phyloP scores from a whole-genome alignment of 2,888 invertebrate genomes.

The Ceratothoa steindachneri region DNA sequence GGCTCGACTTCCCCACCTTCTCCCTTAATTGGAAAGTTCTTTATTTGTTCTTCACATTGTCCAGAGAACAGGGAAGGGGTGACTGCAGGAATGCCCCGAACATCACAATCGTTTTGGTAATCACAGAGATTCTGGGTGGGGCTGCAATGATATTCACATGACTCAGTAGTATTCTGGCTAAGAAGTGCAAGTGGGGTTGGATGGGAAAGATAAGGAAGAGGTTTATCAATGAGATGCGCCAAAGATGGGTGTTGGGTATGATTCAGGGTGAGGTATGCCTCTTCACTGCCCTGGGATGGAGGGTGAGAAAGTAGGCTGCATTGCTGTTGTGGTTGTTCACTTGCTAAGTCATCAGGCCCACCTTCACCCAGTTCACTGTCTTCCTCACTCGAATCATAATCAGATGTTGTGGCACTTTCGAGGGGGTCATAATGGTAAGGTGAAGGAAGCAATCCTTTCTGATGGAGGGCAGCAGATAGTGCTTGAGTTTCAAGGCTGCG shows the following conservation, averaged over 20 bases:
- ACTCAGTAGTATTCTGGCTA: background rate
- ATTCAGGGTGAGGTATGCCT: background rate
- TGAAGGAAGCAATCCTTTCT: constrained; percentile 37
- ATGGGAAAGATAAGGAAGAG: background rate
- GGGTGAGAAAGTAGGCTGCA: background rate
- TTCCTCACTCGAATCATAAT: constrained; percentile 39
- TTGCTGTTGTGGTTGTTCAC: background rate
- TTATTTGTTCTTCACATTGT: no score
- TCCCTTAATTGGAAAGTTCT: background rate
- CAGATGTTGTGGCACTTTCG: constrained; percentile 39
- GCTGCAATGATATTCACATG: background rate
- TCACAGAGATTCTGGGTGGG: constrained; percentile 5
- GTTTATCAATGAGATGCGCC: background rate
- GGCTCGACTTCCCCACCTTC: background rate
- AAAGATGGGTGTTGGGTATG: background rate
- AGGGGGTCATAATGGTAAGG: constrained; percentile 37
- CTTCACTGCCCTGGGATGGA: background rate
- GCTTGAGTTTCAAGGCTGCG: constrained; percentile 36
- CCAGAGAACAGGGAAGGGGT: no score
- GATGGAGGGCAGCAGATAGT: constrained; percentile 38
- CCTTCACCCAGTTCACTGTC: constrained; percentile 39
- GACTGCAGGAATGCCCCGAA: background rate
- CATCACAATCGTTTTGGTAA: constrained; percentile 4
- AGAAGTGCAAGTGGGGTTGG: background rate
- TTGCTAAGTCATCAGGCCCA: constrained; percentile 30